phyloP scores from a whole-genome alignment of 2,113 vertebrate species.

The Neolamprologus cancellatus region DNA sequence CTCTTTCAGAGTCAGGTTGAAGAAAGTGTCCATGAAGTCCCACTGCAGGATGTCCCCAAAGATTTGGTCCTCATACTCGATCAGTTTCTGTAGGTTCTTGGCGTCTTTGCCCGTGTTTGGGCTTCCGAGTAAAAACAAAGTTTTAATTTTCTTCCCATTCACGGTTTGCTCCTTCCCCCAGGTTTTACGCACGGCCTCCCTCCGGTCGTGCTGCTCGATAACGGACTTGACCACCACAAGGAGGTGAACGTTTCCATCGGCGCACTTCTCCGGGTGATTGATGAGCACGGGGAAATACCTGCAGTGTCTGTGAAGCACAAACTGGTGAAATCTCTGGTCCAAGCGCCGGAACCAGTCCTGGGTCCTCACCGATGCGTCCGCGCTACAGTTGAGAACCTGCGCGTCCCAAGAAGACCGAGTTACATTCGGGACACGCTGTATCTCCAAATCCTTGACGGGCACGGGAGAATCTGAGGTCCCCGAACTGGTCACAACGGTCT shows the following conservation, averaged over 20 bases:
- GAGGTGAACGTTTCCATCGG: constrained; percentile 55
- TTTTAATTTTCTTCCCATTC: constrained; percentile 63
- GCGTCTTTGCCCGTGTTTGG: constrained; percentile 67
- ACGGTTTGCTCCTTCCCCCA: constrained; percentile 66
- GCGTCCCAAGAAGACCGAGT: constrained; percentile 61
- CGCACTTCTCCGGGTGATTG: constrained; percentile 77
- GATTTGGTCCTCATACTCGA: constrained; percentile 73
- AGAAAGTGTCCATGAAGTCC: constrained; percentile 82
- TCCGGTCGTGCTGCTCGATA: constrained; percentile 75
- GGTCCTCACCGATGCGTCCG: constrained; percentile 42
- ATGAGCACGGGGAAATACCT: constrained; percentile 76
- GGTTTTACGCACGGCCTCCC: constrained; percentile 71
- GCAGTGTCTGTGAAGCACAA: constrained; percentile 74
- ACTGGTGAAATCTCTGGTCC: constrained; percentile 72
- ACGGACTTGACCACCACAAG: constrained; percentile 77
- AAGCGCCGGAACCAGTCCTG: constrained; percentile 67
- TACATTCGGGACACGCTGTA: background rate
- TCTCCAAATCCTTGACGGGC: background rate
- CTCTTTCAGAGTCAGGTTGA: constrained; percentile 77
- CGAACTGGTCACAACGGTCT: background rate
- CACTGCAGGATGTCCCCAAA: constrained; percentile 79
- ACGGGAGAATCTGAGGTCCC: background rate
- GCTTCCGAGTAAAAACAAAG: constrained; percentile 72
- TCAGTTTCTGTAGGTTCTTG: constrained; percentile 72
- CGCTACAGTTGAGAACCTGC: constrained; percentile 62